Evolutionary conservation across 2,113 vertebrate genomes (phyloP).

Genomic region (Heterotis niloticus): DNA sequence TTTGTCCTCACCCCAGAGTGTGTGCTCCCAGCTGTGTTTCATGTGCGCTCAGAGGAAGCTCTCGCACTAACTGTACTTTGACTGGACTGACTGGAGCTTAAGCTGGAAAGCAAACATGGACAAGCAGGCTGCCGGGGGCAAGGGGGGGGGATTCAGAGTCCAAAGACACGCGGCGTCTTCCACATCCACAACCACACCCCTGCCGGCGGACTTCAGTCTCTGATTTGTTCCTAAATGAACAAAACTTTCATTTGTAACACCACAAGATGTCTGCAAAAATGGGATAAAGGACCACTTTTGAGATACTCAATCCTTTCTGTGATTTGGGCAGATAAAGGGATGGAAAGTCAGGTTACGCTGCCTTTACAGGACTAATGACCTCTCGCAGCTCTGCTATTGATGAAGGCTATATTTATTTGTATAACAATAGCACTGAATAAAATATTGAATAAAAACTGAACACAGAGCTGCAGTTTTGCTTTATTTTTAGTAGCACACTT

Average conservation of each 20-base stretch:
- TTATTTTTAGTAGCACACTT: slow-evolving; percentile 18
- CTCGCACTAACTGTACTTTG: slow-evolving; percentile 40
- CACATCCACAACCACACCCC: slow-evolving; percentile 26
- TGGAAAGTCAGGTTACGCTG: too few species aligned
- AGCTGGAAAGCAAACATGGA: slow-evolving; percentile 44
- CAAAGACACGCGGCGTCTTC: slow-evolving; percentile 29
- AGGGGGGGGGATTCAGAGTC: slow-evolving; percentile 46
- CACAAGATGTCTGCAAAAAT: slow-evolving; percentile 16
- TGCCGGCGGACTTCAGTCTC: slow-evolving; percentile 63
- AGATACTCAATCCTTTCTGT: not conserved
- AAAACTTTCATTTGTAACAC: slow-evolving; percentile 54
- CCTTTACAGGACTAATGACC: too few species aligned
- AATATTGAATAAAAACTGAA: not conserved
- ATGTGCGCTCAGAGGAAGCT: not conserved
- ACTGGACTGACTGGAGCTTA: slow-evolving; percentile 47
- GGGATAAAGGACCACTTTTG: too few species aligned
- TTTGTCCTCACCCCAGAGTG: not conserved
- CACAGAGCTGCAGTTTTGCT: not conserved
- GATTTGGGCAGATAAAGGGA: slow-evolving; percentile 7
- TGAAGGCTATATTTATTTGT: too few species aligned
- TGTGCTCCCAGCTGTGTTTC: not conserved
- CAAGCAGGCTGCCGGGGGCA: not conserved
- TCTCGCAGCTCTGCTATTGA: too few species aligned
- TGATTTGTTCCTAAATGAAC: slow-evolving; percentile 43
- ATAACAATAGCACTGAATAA: not conserved